Evolutionary conservation across 1,140 invertebrate species (phyloP).

Genomic region (Macrotrachela quadricornifera): DNA sequence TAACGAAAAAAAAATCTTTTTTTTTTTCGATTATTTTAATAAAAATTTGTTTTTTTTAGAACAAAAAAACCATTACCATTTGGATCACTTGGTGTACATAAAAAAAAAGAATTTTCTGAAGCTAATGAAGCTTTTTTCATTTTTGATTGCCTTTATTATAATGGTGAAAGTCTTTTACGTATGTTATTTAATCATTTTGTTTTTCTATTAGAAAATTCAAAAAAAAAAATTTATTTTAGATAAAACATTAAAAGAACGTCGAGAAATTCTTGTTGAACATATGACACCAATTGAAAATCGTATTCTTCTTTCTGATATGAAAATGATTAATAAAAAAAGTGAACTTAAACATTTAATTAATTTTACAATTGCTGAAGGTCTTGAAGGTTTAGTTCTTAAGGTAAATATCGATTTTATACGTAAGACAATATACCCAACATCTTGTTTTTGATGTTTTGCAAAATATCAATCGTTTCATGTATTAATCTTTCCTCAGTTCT

Average conservation of each 20-base stretch:
- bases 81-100: conserved; percentile 66
- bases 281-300: conserved; percentile 60
- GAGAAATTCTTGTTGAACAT: conserved; percentile 52
- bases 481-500: too few relatives aligned
- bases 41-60: not conserved
- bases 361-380: conserved; percentile 52
- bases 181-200: conserved; percentile 32
- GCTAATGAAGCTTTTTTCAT: conserved; percentile 71
- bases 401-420: conserved; percentile 39
- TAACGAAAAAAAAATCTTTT: too few relatives aligned
- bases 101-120: conserved; percentile 61
- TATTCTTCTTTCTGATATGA: conserved; percentile 60
- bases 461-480: too few relatives aligned
- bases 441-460: too few relatives aligned
- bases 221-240: not conserved
- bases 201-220: not conserved
- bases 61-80: conserved; percentile 71
- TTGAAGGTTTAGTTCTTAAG: conserved; percentile 75
- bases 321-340: conserved; percentile 36
- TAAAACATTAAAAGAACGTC: conserved; percentile 49
- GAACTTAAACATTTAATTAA: conserved; percentile 56
- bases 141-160: conserved; percentile 77
- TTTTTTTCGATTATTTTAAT: too few relatives aligned
- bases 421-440: too few relatives aligned
- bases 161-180: conserved; percentile 59